A percentile compares a stretch with the other conserved stretches of the same genome.
Conservation (phyloP, 2,797 vertebrate genomes). For the Calcarius lapponicus region DNA sequence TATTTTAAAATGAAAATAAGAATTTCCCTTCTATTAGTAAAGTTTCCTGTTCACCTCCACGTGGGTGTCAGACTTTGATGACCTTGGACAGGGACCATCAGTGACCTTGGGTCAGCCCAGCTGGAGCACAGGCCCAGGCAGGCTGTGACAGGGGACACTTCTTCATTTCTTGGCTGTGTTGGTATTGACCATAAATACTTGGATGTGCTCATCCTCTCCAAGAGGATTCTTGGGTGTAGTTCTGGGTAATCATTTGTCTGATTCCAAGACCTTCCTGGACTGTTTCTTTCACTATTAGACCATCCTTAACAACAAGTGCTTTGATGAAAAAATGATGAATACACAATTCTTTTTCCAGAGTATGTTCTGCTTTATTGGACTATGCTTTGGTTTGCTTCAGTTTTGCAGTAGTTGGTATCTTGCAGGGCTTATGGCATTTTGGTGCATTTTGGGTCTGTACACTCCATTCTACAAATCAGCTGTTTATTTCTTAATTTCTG, state of each 20-base stretch:
- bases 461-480: background rate
- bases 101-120: background rate
- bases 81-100: background rate
- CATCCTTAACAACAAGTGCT: background rate
- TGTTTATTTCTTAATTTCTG: background rate
- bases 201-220: background rate
- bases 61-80: background rate
- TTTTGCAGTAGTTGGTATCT: background rate
- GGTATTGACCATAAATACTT: background rate
- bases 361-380: background rate
- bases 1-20: background rate
- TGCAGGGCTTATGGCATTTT: background rate
- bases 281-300: background rate
- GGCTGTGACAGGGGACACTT: background rate
- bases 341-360: accelerated
- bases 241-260: background rate
- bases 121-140: background rate
- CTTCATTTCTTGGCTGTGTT: background rate
- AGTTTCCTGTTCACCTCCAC: background rate
- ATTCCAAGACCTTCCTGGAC: background rate
- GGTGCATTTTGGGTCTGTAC: background rate
- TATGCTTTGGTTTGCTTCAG: background rate
- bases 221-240: background rate
- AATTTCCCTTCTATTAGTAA: background rate
- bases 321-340: background rate